A percentile compares a stretch with the other conserved stretches of the same genome.
Conservation (phyloP, 2,888 invertebrate species). For the Dilophus febrilis region DNA sequence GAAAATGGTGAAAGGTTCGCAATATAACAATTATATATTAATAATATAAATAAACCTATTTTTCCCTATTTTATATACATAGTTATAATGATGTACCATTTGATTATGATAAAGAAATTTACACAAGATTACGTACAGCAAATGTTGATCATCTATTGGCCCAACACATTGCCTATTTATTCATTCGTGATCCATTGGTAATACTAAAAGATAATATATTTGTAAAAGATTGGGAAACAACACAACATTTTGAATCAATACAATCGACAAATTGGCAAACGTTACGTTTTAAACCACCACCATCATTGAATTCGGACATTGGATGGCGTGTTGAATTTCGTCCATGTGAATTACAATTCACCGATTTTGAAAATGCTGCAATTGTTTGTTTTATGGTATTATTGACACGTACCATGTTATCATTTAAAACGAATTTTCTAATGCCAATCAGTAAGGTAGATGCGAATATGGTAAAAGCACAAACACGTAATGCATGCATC, state of each 20-base stretch:
- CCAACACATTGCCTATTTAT: constrained; percentile 92
- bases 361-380: constrained; percentile 99
- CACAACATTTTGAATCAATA: constrained; percentile 99
- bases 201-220: constrained; percentile 88
- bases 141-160: constrained; percentile 88
- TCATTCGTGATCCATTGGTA: constrained; percentile 84
- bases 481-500: constrained; percentile 72
- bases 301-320: constrained; percentile 84
- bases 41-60: background rate
- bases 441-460: constrained; percentile 96
- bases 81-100: constrained; percentile 89
- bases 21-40: background rate
- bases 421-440: constrained; percentile 87
- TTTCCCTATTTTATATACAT: constrained; percentile 7
- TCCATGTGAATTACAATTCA: constrained; percentile 94
- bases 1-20: too few species aligned
- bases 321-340: constrained; percentile 99
- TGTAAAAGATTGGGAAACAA: constrained; percentile 83
- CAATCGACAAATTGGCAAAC: constrained; percentile 99
- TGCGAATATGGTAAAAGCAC: constrained; percentile 93
- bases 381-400: constrained; percentile 95
- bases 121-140: constrained; percentile 63
- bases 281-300: constrained; percentile 97
- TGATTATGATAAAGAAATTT: constrained; percentile 68
- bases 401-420: constrained; percentile 87